phyloP scores from a whole-genome alignment of 1,140 invertebrate genomes.

The Helicoverpa zea region DNA sequence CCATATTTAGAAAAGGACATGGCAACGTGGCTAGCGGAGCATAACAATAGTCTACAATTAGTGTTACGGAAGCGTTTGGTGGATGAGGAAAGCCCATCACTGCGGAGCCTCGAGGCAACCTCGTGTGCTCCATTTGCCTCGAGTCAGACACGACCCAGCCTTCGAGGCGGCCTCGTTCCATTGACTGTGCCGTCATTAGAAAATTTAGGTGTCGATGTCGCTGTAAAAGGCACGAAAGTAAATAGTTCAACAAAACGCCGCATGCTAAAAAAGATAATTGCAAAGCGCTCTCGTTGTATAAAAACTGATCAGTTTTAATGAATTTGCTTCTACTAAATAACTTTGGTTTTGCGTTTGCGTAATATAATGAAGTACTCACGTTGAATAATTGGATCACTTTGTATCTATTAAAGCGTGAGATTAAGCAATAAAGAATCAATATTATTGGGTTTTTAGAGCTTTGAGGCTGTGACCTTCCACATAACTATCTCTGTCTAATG shows the following conservation, averaged over 20 bases:
- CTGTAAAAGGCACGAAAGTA: not conserved
- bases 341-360: no score
- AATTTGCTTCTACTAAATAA: not conserved
- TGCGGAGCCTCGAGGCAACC: constrained; percentile 59
- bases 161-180: constrained; percentile 58
- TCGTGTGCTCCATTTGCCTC: constrained; percentile 60
- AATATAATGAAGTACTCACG: not conserved
- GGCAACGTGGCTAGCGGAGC: constrained; percentile 48
- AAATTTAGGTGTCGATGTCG: constrained; percentile 11
- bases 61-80: constrained; percentile 58
- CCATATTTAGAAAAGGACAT: constrained; percentile 49
- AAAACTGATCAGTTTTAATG: not conserved
- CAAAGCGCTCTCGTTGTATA: no score
- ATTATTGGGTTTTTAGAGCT: constrained; percentile 28
- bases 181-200: constrained; percentile 26
- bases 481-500: constrained; percentile 49
- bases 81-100: constrained; percentile 63
- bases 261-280: no score
- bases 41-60: constrained; percentile 57
- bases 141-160: constrained; percentile 54
- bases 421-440: constrained; percentile 32
- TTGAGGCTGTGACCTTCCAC: constrained; percentile 37
- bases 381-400: not conserved
- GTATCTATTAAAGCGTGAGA: constrained; percentile 43
- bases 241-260: not conserved